Conservation (phyloP, 2,113 vertebrate species). For the Otus sunia region DNA sequence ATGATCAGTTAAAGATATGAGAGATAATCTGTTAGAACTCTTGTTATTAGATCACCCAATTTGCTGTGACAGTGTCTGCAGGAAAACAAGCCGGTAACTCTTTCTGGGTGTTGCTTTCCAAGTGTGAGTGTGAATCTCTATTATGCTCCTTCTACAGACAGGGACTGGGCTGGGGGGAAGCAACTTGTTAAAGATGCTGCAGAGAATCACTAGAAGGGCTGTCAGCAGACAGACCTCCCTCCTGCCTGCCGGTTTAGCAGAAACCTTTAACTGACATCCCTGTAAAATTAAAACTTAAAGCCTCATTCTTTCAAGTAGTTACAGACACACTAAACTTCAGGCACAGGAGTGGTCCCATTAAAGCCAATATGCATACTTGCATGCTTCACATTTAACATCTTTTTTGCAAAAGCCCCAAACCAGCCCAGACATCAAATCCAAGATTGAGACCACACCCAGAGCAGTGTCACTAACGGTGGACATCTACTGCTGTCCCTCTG, state of each 20-base stretch:
- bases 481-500: accelerated
- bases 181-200: neutral
- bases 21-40: neutral
- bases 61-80: neutral
- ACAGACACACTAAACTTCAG: neutral
- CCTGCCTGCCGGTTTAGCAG: neutral
- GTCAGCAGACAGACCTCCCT: neutral
- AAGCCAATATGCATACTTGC: neutral
- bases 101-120: neutral
- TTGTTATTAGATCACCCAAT: neutral
- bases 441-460: neutral
- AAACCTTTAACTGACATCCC: neutral
- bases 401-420: neutral
- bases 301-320: neutral
- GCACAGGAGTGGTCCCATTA: neutral
- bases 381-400: neutral
- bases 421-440: neutral
- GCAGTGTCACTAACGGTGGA: neutral
- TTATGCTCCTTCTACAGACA: neutral
- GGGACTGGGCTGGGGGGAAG: neutral
- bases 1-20: neutral
- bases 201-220: neutral
- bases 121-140: neutral
- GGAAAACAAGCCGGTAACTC: neutral
- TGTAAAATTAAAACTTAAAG: neutral